These are phyloP conservation scores for Aelia acuminata DNA, from an alignment of 2,888 invertebrate species.

Conservation along the genomic window DNA sequence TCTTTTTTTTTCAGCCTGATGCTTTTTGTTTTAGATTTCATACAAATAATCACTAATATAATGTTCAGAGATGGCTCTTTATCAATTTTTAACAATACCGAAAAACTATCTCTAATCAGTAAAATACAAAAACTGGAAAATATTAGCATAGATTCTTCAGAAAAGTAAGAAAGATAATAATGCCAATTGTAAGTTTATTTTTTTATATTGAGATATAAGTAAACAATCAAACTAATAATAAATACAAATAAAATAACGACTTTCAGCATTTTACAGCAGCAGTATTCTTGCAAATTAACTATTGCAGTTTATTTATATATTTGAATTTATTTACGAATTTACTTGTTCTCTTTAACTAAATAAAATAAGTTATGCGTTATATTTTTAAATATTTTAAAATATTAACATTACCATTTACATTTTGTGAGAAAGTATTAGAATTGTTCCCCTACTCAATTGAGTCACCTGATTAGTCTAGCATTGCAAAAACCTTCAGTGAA, in stretches of 20 bases:
- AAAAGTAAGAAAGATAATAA: background rate
- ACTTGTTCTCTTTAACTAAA: no score
- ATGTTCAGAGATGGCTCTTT: constrained; percentile 13
- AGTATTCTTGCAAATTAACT: no score
- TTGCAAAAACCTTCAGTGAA: no score
- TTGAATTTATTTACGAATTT: no score
- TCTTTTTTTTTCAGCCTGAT: background rate
- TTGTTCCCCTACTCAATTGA: no score
- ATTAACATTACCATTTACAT: no score
- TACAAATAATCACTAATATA: constrained; percentile 29
- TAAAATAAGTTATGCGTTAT: no score
- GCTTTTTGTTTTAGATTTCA: background rate
- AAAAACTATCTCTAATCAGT: constrained; percentile 15
- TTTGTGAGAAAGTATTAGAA: no score
- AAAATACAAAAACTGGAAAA: background rate
- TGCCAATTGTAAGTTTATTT: background rate
- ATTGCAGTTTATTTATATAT: no score
- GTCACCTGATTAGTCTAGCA: no score
- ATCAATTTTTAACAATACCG: constrained; percentile 18
- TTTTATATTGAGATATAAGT: background rate
- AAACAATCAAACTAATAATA: background rate
- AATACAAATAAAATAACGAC: background rate
- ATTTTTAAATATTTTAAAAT: no score
- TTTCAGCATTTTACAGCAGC: no score
- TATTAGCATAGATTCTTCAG: background rate